Evolutionary conservation across 2,113 vertebrate genomes (phyloP).

Genomic region (Monopterus albus): DNA sequence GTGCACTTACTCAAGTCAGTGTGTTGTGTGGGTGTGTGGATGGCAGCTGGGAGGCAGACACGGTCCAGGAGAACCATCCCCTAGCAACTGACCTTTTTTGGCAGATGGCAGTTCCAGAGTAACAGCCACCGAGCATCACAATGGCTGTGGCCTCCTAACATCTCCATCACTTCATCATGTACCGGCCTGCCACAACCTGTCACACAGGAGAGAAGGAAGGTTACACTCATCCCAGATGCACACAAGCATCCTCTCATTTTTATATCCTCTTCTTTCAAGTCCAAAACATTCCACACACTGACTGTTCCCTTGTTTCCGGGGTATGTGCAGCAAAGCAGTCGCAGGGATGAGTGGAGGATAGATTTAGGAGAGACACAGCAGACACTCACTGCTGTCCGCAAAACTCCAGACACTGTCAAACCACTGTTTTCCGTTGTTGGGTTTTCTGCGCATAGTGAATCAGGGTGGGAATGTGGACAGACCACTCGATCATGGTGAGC

Average conservation of each 20-base stretch:
- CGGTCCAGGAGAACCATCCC: constrained; percentile 79
- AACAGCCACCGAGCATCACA: constrained; percentile 82
- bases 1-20: constrained; percentile 38
- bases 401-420: constrained; percentile 69
- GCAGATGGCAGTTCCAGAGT: constrained; percentile 84
- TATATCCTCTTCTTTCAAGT: not conserved
- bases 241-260: not conserved
- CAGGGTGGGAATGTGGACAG: constrained; percentile 76
- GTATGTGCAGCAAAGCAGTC: constrained; percentile 22
- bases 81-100: constrained; percentile 84
- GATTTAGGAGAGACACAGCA: constrained; percentile 46
- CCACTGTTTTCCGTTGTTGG: constrained; percentile 70
- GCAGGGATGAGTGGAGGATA: constrained; percentile 39
- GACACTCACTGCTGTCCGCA: constrained; percentile 49
- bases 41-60: constrained; percentile 85
- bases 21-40: constrained; percentile 70
- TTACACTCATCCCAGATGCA: constrained; percentile 27
- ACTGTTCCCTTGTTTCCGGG: constrained; percentile 53
- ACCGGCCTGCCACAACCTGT: constrained; percentile 62
- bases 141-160: constrained; percentile 80
- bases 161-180: constrained; percentile 83
- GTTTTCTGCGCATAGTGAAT: constrained; percentile 71
- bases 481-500: constrained; percentile 73
- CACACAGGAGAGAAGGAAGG: constrained; percentile 65
- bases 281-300: constrained; percentile 22